Conservation (phyloP, 2,888 invertebrate genomes). For the Diaphora mendica region DNA sequence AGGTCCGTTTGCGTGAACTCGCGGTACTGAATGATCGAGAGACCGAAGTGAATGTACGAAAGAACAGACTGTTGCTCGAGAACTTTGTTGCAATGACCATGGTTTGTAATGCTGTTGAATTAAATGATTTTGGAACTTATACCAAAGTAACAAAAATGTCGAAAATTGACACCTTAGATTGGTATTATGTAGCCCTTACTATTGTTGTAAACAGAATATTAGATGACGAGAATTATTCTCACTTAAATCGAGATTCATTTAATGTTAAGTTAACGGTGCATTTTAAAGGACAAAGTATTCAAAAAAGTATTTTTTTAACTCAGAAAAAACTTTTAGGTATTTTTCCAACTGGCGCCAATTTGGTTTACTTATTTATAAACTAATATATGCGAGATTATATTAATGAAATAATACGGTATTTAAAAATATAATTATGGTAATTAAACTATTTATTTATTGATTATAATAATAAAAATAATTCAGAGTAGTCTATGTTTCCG, state of each 20-base stretch:
- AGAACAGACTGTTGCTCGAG: constrained; percentile 35
- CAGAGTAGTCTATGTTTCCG: too few relatives aligned
- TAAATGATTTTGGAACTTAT: constrained; percentile 27
- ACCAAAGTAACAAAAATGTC: constrained; percentile 13
- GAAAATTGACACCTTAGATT: constrained; percentile 5
- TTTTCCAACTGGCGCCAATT: too few relatives aligned
- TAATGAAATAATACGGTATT: too few relatives aligned
- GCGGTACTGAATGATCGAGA: constrained; percentile 47
- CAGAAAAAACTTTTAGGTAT: too few relatives aligned
- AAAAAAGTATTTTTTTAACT: too few relatives aligned
- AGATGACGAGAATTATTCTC: constrained; percentile 6
- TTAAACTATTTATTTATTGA: too few relatives aligned
- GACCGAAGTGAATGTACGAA: constrained; percentile 36
- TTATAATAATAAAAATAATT: too few relatives aligned
- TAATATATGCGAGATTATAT: too few relatives aligned
- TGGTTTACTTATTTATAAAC: too few relatives aligned
- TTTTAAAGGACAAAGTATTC: too few relatives aligned
- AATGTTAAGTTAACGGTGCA: neutral
- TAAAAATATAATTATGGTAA: too few relatives aligned
- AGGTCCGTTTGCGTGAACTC: constrained; percentile 43
- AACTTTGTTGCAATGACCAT: constrained; percentile 31
- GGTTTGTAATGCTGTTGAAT: constrained; percentile 18
- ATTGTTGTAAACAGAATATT: constrained; percentile 7
- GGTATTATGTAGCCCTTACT: constrained; percentile 22
- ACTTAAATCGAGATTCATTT: neutral